A percentile compares a stretch with the other conserved stretches of the same genome.
These are phyloP conservation scores for Hetaerina americana DNA, from an alignment of 1,140 invertebrate species.

Conservation along the genomic window DNA sequence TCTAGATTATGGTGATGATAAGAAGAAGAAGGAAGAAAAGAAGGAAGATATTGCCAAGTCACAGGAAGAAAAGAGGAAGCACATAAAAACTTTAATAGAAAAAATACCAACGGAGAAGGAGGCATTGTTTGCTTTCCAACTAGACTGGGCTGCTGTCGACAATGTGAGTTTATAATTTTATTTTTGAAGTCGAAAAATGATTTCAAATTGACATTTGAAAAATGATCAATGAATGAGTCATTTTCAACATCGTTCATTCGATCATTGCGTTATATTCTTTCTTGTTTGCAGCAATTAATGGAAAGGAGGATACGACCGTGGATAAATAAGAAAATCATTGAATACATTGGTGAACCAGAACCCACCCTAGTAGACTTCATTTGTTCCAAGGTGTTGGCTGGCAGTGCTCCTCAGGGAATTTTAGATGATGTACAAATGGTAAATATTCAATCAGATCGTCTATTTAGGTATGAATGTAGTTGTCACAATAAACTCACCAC, in stretches of 20 bases:
- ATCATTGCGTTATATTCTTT: conserved; percentile 12
- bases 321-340: conserved; percentile 99
- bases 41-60: conserved; percentile 54
- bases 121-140: conserved; percentile 82
- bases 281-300: conserved; percentile 57
- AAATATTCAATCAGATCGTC: conserved; percentile 23
- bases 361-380: conserved; percentile 98
- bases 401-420: conserved; percentile 83
- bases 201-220: no score
- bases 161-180: conserved; percentile 36
- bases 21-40: conserved; percentile 41
- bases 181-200: background rate
- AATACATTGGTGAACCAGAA: conserved; percentile 98
- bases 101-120: conserved; percentile 96
- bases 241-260: no score
- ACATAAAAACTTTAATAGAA: conserved; percentile 94
- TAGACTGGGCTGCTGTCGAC: conserved; percentile 84
- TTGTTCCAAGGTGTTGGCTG: conserved; percentile 91
- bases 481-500: no score
- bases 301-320: conserved; percentile 94
- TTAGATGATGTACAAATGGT: conserved; percentile 98
- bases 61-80: conserved; percentile 88
- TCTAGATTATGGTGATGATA: conserved; percentile 52
- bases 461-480: no score
- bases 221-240: no score